Base-by-base conservation (phyloP, 2,888 invertebrate species). In the Andrena flavipes region DNA sequence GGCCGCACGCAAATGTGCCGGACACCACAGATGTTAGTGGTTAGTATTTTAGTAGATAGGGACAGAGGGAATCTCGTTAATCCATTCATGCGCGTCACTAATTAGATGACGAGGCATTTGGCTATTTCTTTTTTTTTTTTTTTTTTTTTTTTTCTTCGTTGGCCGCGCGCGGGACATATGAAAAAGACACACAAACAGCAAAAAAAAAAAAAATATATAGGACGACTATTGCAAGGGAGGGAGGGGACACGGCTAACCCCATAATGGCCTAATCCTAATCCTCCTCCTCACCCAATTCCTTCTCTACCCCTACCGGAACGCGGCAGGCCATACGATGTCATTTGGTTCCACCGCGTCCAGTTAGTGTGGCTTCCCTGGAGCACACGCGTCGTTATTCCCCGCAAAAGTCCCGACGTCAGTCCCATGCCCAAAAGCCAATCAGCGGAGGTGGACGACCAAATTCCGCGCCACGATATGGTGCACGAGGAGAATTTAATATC, bases 61-160 rank as follows among this genome's bases (percentile, higher is more conserved):
- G 42, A 42, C 42, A 42, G 35, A 35, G 54, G 54, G 54, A 54
- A 54, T 54, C 54, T 54, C 20, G 54, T 54, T 54, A 54, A 54
- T 54, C 54, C 85, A 84, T 86, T 82, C 77, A 79, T 82, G 84
- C 81, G 85, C 81, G 82, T 84, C 84, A 85, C 83, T 85, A 85
- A 82, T 85, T 84, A 80, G 82, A 85, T 84, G 85, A 84, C 82
- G 63, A 63, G 35, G 63, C 33, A 35, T 33, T 63, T 63, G 63
- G 63, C 29, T 63, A 54, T 54, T 59, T 26, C 29, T 59, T 51
- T 51, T 51, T 51, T 20, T 49, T 49, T 49, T 49, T 49, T 49
- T 49, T 49, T 49, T 49, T 49, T 49, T 49, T 49, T 49, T 49
- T 49, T 49, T 0, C 2, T 3, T 42, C 42, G 13, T 42, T 42